Conservation (phyloP, 2,113 vertebrate species). For the Orycteropus afer region DNA sequence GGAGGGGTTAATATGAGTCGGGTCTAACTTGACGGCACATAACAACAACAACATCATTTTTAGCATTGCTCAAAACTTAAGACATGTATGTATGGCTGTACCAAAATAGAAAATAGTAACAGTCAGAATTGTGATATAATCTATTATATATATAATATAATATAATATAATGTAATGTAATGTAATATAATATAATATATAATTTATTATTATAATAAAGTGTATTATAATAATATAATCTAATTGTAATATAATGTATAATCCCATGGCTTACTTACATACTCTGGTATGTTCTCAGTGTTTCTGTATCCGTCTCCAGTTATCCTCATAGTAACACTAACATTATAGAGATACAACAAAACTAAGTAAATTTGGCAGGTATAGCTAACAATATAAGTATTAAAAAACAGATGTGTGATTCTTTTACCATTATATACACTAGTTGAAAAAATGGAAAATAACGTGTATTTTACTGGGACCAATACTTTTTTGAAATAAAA, state of each 20-base stretch:
- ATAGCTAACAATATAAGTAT: neutral
- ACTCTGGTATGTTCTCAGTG: neutral
- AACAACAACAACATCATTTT: neutral
- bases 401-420: neutral
- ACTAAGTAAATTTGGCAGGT: neutral
- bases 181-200: too few species aligned
- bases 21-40: too few species aligned
- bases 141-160: too few species aligned
- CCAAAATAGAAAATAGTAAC: neutral
- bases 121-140: too few species aligned
- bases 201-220: too few species aligned
- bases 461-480: neutral
- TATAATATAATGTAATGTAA: too few species aligned
- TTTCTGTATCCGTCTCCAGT: neutral
- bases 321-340: neutral
- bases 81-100: neutral
- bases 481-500: neutral
- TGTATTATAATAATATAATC: too few species aligned
- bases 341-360: neutral
- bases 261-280: neutral
- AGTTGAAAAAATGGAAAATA: neutral
- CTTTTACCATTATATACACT: neutral
- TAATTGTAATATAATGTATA: too few species aligned
- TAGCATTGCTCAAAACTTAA: neutral
- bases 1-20: too few species aligned